Conservation (phyloP, 2,113 vertebrate species). For the Cephalopterus ornatus region DNA sequence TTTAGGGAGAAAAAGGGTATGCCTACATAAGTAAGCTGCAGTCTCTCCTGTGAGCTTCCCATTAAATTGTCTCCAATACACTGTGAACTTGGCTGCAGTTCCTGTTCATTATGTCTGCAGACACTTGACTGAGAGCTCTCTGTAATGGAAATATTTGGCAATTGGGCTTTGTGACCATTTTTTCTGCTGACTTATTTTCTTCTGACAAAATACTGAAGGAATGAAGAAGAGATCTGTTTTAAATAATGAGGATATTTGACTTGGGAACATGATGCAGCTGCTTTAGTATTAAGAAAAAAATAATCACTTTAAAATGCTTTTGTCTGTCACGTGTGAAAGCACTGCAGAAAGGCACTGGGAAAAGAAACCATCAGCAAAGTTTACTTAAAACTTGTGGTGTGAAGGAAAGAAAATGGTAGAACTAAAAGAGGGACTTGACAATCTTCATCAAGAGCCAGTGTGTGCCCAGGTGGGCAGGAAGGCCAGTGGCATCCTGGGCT, state of each 20-base stretch:
- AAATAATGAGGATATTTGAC: constrained; percentile 17
- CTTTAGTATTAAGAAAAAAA: neutral
- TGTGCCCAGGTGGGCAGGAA: neutral
- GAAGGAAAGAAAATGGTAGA: neutral
- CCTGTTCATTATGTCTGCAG: neutral
- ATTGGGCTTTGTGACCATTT: neutral
- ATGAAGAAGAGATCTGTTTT: neutral
- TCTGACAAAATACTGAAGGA: constrained; percentile 6
- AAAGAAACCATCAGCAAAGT: neutral
- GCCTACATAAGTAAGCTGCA: neutral
- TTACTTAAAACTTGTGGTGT: neutral
- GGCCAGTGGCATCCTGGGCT: neutral
- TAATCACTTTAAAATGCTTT: neutral
- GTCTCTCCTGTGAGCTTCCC: neutral
- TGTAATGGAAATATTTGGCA: constrained; percentile 6
- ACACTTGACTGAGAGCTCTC: neutral
- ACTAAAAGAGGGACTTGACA: neutral
- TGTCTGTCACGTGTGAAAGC: neutral
- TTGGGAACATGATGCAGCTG: neutral
- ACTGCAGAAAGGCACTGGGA: neutral
- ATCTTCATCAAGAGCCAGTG: neutral
- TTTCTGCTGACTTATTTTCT: constrained; percentile 19
- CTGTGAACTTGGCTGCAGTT: neutral
- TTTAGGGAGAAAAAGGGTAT: neutral
- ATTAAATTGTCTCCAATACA: neutral